These are phyloP conservation scores for Thera britannica DNA, from an alignment of 2,888 invertebrate species.

Conservation along the genomic window DNA sequence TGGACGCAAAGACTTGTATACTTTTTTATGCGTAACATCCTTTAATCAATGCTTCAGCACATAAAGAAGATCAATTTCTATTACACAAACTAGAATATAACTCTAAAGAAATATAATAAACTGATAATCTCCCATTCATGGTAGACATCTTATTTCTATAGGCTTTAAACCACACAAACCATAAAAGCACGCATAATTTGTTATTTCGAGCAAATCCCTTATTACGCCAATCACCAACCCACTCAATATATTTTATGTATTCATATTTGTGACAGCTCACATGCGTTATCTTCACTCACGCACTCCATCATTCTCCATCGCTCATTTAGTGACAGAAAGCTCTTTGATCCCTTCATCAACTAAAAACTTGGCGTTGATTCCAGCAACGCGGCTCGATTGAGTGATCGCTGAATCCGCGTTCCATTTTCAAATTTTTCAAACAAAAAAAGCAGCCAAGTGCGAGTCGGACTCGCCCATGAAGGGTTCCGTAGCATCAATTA, in stretches of 20 bases:
- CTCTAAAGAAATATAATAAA: not conserved
- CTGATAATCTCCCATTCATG: not conserved
- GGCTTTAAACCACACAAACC: not conserved
- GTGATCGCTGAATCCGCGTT: too few species aligned
- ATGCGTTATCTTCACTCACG: slow-evolving; percentile 24
- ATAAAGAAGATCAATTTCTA: too few species aligned
- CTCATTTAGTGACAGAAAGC: slow-evolving; percentile 35
- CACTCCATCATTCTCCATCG: slow-evolving; percentile 20
- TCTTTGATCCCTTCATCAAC: slow-evolving; percentile 29
- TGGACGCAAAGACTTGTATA: too few species aligned
- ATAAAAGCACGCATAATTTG: not conserved
- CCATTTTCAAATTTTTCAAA: too few species aligned
- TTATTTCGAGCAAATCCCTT: not conserved
- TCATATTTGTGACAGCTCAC: slow-evolving; percentile 18
- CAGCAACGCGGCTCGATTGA: too few species aligned
- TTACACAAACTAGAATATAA: too few species aligned
- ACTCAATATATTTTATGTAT: slow-evolving; percentile 17
- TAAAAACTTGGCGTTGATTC: too few species aligned
- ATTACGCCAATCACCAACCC: slow-evolving; percentile 7
- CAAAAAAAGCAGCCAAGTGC: too few species aligned
- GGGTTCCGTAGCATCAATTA: too few species aligned
- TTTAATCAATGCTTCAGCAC: too few species aligned
- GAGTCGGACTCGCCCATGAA: too few species aligned
- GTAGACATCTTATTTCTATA: not conserved
- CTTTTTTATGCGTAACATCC: too few species aligned